These are phyloP conservation scores for Chrysolina haemoptera DNA, from an alignment of 2,888 invertebrate genomes.

Conservation along the genomic window DNA sequence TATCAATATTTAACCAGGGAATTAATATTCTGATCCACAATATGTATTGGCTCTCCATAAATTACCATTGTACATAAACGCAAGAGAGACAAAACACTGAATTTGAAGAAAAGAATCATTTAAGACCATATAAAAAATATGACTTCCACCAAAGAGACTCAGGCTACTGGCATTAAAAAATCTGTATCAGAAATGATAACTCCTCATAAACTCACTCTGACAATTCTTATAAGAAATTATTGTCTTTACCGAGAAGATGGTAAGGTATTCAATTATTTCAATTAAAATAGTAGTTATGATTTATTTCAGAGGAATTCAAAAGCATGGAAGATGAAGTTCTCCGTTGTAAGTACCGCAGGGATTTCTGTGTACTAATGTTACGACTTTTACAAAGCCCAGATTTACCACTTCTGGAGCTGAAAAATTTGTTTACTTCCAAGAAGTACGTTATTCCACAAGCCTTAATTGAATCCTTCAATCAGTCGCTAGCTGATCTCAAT, in stretches of 20 bases:
- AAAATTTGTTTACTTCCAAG: conserved; percentile 76
- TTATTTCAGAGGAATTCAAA: conserved; percentile 71
- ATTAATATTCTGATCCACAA: no score
- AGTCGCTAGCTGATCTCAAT: conserved; percentile 73
- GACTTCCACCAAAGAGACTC: conserved; percentile 45
- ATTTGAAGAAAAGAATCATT: not conserved
- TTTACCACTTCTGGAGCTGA: conserved; percentile 80
- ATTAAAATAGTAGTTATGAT: not conserved
- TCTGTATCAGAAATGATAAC: conserved; percentile 71
- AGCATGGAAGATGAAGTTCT: conserved; percentile 70
- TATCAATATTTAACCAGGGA: no score
- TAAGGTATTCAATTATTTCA: conserved; percentile 54
- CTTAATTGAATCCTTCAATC: conserved; percentile 75
- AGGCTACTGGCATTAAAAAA: conserved; percentile 43
- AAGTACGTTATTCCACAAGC: conserved; percentile 74
- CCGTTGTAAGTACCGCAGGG: conserved; percentile 78
- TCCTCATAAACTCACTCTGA: conserved; percentile 85
- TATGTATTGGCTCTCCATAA: no score
- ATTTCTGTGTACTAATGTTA: conserved; percentile 85
- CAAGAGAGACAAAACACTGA: no score
- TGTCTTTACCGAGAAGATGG: conserved; percentile 75
- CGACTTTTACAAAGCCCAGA: conserved; percentile 89
- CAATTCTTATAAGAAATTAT: conserved; percentile 84
- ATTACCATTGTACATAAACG: no score
- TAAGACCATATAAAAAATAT: conserved; percentile 16